Evolutionary conservation across 2,113 vertebrate genomes (phyloP), one percentile per base, ranked within the genome.

Genomic region (Leiothrix lutea): DNA sequence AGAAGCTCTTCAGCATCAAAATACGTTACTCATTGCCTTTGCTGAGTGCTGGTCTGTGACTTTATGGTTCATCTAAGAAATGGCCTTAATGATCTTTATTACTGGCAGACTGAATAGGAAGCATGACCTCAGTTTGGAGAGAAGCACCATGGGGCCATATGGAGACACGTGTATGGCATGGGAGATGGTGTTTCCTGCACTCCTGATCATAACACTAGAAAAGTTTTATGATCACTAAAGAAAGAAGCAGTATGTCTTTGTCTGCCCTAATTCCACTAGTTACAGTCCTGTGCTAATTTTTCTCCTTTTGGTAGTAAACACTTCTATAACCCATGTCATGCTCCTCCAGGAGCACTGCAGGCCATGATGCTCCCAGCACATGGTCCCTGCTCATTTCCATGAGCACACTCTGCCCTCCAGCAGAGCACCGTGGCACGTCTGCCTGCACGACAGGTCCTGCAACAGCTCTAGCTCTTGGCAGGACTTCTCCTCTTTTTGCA

Each of bases 251-350:
- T 28, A 28, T 24, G 9, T 74, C 38, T 88, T 86, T 47, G 10
- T 38, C 26, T 75, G 48, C 8, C 38, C 35, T 54, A 8, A 22
- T 89, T 75, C 35, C 33, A 12, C 51, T 31, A 47, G 40, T 64
- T 47, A 31, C 6, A 31, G 25, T 58, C 60, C 35, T 81, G 44
- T 4, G 3, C 23, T 26, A 18, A 23, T 45, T 79, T 69, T 71
- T 78, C 14, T 70, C 17, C 50, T 80, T 25, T 23, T 48, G 45
- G 35, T 56, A 36, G 18, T 28, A 61, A 33, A 22, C 9, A 14
- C 10, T 21, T 47, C 65, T 29, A 24, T n/a, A 67, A 48, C 12
- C 19, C 0, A 0, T 38, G 54, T 40, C 33, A 12, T 18, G 6
- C 51, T 82, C 53, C 15, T 18, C 48, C 57, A 13, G n/a, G 67